These are phyloP conservation scores for Hycleus phaleratus DNA, from an alignment of 1,140 invertebrate genomes.

Conservation along the genomic window DNA sequence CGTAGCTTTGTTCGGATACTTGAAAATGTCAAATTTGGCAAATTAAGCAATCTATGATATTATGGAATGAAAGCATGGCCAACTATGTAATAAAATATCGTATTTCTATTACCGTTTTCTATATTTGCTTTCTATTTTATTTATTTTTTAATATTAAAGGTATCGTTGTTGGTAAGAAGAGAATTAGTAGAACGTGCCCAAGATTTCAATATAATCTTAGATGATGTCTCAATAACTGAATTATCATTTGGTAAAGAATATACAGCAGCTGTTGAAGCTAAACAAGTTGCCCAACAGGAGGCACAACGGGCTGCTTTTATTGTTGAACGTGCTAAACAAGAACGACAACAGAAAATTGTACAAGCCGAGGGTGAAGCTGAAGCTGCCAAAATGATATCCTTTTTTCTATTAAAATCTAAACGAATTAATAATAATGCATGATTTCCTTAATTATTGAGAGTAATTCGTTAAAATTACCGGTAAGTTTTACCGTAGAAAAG, in stretches of 20 bases:
- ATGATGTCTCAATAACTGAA: conserved; percentile 99
- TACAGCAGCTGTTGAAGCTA: conserved; percentile 98
- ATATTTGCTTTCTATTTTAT: too few species aligned
- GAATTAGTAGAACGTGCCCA: conserved; percentile 93
- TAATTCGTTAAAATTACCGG: too few species aligned
- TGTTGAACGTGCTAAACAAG: conserved; percentile 96
- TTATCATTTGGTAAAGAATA: conserved; percentile 98
- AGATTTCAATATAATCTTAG: conserved; percentile 98
- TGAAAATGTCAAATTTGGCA: too few species aligned
- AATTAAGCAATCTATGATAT: too few species aligned
- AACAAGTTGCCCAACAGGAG: conserved; percentile 99
- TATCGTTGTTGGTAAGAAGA: conserved; percentile 85
- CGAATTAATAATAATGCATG: too few species aligned
- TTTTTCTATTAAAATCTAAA: conserved; percentile 40
- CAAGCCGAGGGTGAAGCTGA: conserved; percentile 99
- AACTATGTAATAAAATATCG: too few species aligned
- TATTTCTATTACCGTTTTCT: too few species aligned
- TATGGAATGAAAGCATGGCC: too few species aligned
- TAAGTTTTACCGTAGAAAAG: too few species aligned
- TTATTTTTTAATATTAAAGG: conserved; percentile 26
- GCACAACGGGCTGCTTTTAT: conserved; percentile 97
- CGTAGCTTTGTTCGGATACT: too few species aligned
- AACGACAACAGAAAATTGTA: conserved; percentile 98
- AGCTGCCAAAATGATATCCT: conserved; percentile 94
- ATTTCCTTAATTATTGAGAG: too few species aligned